phyloP scores from a whole-genome alignment of 2,797 vertebrate species.

The Hemitrygon akajei region DNA sequence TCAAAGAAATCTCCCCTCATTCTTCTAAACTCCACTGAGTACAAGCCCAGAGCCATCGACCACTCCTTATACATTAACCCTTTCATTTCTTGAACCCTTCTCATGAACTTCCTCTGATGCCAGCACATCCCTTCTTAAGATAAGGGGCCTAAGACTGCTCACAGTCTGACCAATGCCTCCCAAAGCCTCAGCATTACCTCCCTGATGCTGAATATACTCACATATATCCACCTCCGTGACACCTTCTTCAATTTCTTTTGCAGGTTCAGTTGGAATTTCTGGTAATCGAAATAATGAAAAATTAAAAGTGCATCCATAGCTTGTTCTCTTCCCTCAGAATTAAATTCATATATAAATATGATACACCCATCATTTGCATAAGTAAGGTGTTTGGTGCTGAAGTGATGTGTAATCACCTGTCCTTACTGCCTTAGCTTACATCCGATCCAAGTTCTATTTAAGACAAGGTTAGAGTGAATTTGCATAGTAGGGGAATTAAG shows the following conservation, averaged over 20 bases:
- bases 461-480: too few relatives aligned
- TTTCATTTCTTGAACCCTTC: too few relatives aligned
- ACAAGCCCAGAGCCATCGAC: too few relatives aligned
- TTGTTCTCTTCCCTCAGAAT: not conserved
- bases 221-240: not conserved
- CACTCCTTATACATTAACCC: too few relatives aligned
- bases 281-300: conserved; percentile 1
- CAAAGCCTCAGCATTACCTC: not conserved
- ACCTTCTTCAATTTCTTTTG: not conserved
- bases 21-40: too few relatives aligned
- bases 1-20: too few relatives aligned
- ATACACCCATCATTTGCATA: not conserved
- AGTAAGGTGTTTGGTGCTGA: not conserved
- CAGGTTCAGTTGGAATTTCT: not conserved
- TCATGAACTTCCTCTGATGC: too few relatives aligned
- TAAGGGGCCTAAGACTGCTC: too few relatives aligned
- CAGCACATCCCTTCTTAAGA: too few relatives aligned
- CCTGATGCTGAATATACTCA: not conserved
- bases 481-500: too few relatives aligned
- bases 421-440: not conserved
- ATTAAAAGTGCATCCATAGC: not conserved
- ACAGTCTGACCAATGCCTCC: too few relatives aligned
- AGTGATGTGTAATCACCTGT: not conserved
- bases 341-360: not conserved
- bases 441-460: too few relatives aligned